A percentile compares a stretch with the other conserved stretches of the same genome.
Conservation (phyloP, 2,797 vertebrate species). For the Orestias chungarensis region DNA sequence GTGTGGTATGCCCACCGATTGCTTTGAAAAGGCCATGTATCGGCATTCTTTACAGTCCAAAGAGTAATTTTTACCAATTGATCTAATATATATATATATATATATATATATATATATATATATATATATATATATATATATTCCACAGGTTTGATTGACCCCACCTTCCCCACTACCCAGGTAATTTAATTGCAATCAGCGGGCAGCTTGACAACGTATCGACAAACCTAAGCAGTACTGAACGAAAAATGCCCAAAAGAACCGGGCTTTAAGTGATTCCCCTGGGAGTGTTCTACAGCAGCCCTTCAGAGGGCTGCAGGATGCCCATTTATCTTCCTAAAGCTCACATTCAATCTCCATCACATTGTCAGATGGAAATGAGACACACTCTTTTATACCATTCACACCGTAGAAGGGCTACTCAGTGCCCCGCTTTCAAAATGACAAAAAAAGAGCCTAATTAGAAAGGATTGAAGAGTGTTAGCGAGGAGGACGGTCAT, state of each 20-base stretch:
- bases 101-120: too few species aligned
- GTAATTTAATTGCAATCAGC: slow-evolving; percentile 37
- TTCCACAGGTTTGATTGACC: slow-evolving; percentile 17
- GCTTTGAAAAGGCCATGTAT: too few species aligned
- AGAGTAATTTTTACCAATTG: too few species aligned
- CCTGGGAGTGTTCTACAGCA: slow-evolving; percentile 49
- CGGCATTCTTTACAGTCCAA: too few species aligned
- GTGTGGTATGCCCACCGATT: too few species aligned
- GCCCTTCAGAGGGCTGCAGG: slow-evolving; percentile 59
- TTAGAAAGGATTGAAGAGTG: slow-evolving; percentile 76
- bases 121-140: too few species aligned
- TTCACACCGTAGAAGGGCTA: slow-evolving; percentile 68
- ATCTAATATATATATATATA: too few species aligned
- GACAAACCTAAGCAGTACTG: slow-evolving; percentile 65
- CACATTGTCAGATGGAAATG: slow-evolving; percentile 82
- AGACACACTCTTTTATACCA: slow-evolving; percentile 73
- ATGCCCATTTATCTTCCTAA: slow-evolving; percentile 83
- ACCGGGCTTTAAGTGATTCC: slow-evolving; percentile 63
- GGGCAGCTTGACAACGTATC: slow-evolving; percentile 53
- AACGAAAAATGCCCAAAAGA: slow-evolving; percentile 63
- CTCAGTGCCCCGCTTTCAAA: slow-evolving; percentile 60
- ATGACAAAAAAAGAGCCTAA: slow-evolving; percentile 76
- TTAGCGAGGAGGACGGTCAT: slow-evolving; percentile 57
- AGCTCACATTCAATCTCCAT: slow-evolving; percentile 85
- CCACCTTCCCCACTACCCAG: neutral